Percentiles rank a stretch among this genome's conserved stretches.
Conservation (phyloP, 2,797 vertebrate species). For the Champsocephalus gunnari region DNA sequence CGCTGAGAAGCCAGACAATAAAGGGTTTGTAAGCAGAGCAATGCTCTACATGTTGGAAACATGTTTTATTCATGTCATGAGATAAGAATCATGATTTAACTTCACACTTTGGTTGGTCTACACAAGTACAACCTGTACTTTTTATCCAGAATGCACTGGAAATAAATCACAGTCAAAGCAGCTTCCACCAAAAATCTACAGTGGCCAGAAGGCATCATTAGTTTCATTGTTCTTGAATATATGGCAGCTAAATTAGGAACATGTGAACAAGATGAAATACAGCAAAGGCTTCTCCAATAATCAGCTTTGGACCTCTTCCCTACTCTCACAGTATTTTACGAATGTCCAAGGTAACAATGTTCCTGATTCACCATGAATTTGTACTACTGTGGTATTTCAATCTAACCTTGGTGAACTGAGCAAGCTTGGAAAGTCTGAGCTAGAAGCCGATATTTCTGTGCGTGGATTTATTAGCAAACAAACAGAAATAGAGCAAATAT, state of each 20-base stretch:
- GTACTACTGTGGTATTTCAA: neutral
- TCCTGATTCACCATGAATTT: conserved; percentile 13
- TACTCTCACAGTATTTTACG: neutral
- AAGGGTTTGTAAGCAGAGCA: neutral
- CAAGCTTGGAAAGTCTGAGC: neutral
- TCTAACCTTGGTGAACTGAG: neutral
- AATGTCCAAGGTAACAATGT: conserved; percentile 1
- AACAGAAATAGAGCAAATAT: neutral
- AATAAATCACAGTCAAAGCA: neutral
- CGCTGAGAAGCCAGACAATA: neutral
- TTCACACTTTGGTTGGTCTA: neutral
- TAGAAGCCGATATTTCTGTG: neutral
- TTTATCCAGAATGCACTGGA: neutral
- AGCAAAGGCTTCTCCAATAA: neutral
- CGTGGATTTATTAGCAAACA: neutral
- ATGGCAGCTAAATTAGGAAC: neutral
- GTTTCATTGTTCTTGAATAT: conserved; percentile 1
- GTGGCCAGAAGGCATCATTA: conserved; percentile 1
- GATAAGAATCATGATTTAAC: neutral
- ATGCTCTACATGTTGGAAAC: neutral
- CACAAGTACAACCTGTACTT: neutral
- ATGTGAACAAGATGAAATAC: conserved; percentile 7
- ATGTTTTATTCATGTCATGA: conserved; percentile 22
- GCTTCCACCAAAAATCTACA: conserved; percentile 3
- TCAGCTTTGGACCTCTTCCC: conserved; percentile 14